Conservation (phyloP, 2,113 vertebrate genomes). For the Pseudonaja textilis region DNA sequence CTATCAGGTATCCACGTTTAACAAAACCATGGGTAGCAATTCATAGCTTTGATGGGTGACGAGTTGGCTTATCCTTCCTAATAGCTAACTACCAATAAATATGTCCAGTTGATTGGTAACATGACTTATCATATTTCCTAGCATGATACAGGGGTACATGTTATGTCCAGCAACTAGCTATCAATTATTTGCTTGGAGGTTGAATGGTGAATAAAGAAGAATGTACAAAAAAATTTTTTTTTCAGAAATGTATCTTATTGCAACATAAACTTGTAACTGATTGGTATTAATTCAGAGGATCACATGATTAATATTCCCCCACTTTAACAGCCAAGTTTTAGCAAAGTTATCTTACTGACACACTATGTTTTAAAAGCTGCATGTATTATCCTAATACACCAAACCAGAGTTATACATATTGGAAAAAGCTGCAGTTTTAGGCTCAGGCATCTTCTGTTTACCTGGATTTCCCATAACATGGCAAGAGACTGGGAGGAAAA, state of each 20-base stretch:
- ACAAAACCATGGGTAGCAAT: background rate
- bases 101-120: background rate
- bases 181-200: background rate
- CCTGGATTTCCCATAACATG: background rate
- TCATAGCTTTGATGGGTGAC: background rate
- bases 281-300: background rate
- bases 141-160: background rate
- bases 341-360: background rate
- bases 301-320: background rate
- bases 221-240: background rate
- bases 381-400: background rate
- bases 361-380: background rate
- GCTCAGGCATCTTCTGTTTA: background rate
- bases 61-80: background rate
- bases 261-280: background rate
- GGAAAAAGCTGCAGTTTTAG: background rate
- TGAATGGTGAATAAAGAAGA: background rate
- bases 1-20: background rate
- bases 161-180: background rate
- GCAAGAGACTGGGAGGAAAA: background rate
- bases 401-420: background rate
- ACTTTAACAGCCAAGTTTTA: background rate
- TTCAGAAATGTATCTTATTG: background rate
- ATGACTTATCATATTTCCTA: background rate
- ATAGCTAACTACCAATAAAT: background rate